phyloP scores from a whole-genome alignment of 1,140 invertebrate genomes.

The Pseudomyrmex cubaensis region DNA sequence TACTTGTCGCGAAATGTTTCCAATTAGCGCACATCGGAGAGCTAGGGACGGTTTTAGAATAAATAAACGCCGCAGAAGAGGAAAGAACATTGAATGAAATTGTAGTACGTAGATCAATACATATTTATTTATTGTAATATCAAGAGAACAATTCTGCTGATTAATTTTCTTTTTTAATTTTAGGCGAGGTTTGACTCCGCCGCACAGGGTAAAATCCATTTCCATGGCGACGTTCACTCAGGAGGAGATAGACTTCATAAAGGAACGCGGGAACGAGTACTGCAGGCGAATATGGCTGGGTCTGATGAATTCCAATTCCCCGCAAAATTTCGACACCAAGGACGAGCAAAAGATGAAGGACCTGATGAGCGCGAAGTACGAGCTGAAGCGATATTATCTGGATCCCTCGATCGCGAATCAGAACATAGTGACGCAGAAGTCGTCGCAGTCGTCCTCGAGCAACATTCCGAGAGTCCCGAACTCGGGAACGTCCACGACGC shows the following conservation, averaged over 20 bases:
- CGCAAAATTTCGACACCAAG: constrained; percentile 86
- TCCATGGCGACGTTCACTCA: constrained; percentile 99
- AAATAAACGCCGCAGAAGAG: neutral
- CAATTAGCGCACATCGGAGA: neutral
- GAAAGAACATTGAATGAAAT: too few species aligned
- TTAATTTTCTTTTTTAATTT: constrained; percentile 54
- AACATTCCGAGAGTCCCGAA: constrained; percentile 79
- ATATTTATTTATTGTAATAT: neutral
- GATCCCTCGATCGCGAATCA: constrained; percentile 87
- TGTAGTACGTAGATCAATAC: neutral
- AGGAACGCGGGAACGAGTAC: constrained; percentile 96
- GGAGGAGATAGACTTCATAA: constrained; percentile 97
- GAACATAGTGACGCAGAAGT: constrained; percentile 63
- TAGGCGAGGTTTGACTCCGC: constrained; percentile 98
- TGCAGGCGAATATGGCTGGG: constrained; percentile 96
- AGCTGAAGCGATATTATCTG: constrained; percentile 93
- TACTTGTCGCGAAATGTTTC: constrained; percentile 31
- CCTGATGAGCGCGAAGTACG: constrained; percentile 97
- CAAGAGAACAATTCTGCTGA: too few species aligned
- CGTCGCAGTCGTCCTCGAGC: constrained; percentile 34
- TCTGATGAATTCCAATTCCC: constrained; percentile 88
- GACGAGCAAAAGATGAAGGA: constrained; percentile 96
- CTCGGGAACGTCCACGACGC: constrained; percentile 67
- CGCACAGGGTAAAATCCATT: constrained; percentile 99
- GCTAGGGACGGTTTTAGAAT: neutral